phyloP scores from a whole-genome alignment of 1,140 invertebrate genomes.

The Pogonomyrmex barbatus region DNA sequence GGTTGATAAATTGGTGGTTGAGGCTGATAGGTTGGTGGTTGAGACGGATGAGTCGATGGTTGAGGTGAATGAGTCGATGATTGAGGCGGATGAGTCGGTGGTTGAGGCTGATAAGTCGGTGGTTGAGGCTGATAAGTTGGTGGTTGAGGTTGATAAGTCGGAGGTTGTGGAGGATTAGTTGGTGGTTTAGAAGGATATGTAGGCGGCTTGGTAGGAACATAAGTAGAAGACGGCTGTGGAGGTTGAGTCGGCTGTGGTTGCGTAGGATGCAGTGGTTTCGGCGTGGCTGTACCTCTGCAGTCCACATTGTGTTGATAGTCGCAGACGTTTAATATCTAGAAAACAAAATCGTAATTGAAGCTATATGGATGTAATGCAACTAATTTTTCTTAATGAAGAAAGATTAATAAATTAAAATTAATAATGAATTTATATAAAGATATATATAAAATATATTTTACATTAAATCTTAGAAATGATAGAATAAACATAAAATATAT shows the following conservation, averaged over 20 bases:
- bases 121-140: conserved; percentile 31
- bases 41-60: conserved; percentile 59
- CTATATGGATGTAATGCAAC: not conserved
- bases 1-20: conserved; percentile 21
- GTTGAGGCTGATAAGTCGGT: conserved; percentile 33
- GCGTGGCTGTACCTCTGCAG: conserved; percentile 85
- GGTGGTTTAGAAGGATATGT: not conserved
- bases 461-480: not conserved
- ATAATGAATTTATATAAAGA: not conserved
- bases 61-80: conserved; percentile 37
- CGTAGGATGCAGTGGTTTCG: conserved; percentile 67
- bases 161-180: conserved; percentile 10
- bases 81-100: conserved; percentile 35
- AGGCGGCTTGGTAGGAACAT: not conserved
- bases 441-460: conserved; percentile 12
- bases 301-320: conserved; percentile 87
- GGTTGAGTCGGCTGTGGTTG: conserved; percentile 35
- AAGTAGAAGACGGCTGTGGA: not conserved
- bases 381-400: not conserved
- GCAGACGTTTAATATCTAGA: conserved; percentile 87
- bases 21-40: conserved; percentile 35
- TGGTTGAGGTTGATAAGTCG: conserved; percentile 32
- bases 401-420: not conserved
- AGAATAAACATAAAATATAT: not conserved
- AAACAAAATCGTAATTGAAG: not conserved